Percentiles rank a stretch among this genome's conserved stretches.
phyloP scores from a whole-genome alignment of 1,140 invertebrate species.

The Propsilocerus akamusi region DNA sequence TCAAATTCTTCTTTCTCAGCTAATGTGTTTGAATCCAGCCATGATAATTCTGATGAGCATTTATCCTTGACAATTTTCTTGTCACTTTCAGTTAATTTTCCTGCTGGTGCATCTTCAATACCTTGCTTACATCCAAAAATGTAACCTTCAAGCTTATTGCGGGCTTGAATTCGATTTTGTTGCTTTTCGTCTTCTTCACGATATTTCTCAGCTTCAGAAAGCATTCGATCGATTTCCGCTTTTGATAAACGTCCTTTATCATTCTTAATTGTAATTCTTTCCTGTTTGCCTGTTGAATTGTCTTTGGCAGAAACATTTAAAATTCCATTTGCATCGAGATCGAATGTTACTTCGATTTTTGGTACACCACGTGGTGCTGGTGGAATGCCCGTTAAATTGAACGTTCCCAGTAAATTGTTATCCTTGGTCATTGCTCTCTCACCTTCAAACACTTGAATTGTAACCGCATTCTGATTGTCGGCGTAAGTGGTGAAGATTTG shows the following conservation, averaged over 20 bases:
- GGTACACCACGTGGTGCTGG: conserved; percentile 39
- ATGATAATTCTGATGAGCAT: conserved; percentile 31
- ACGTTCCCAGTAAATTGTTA: conserved; percentile 63
- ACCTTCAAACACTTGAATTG: conserved; percentile 52
- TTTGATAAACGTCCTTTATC: conserved; percentile 81
- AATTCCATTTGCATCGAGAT: conserved; percentile 65
- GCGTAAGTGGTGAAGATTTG: conserved; percentile 43
- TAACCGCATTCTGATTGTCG: conserved; percentile 54
- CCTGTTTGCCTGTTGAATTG: conserved; percentile 51
- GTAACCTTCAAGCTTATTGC: conserved; percentile 72
- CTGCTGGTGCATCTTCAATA: conserved; percentile 40
- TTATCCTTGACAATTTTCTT: conserved; percentile 35
- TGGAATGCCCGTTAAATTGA: conserved; percentile 54
- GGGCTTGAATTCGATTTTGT: conserved; percentile 40
- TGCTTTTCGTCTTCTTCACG: conserved; percentile 46
- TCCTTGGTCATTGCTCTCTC: conserved; percentile 60
- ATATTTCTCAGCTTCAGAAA: conserved; percentile 56
- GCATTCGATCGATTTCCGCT: conserved; percentile 84
- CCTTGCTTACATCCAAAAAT: conserved; percentile 61
- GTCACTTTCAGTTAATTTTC: conserved; percentile 38
- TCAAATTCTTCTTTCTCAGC: conserved; percentile 64
- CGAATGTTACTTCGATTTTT: conserved; percentile 50
- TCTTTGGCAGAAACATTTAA: conserved; percentile 64
- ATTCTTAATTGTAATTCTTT: conserved; percentile 75
- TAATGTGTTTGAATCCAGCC: conserved; percentile 39